Evolutionary conservation across 2,888 invertebrate species (phyloP), one percentile per base, ranked within the genome.

Genomic region (Drosophila lutescens): DNA sequence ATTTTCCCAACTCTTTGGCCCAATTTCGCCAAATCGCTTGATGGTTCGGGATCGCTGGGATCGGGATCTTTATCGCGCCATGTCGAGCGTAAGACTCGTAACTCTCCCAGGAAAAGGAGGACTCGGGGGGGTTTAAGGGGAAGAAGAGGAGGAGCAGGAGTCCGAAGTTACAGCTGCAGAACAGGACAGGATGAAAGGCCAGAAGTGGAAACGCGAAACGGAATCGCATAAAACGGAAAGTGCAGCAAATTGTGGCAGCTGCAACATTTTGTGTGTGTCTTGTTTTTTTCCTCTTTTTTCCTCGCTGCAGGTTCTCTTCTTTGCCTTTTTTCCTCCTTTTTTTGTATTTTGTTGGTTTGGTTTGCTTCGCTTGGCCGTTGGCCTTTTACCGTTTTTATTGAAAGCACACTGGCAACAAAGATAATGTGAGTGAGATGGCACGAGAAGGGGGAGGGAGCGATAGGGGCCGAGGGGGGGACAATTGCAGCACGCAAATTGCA

Each of bases 191-290:
- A 67, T 67, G 70, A 46, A 56, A 60, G 61, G 67, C 46, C 66
- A 74, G 71, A 65, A 84, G 71, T 72, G 69, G 46, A 74, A 74
- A 68, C 71, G 76, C 76, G 71, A 74, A 76, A 65, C 75, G 75
- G 75, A 86, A 73, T 88, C 86, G 83, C 83, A 83, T 84, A 86
- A 87, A 86, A 86, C 85, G 88, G 84, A 89, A 86, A 86, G 88
- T 86, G 89, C 85, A 83, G 83, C 83, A 89, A 86, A 89, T 89
- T 86, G 89, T 88, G 88, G 88, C 85, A 86, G 85, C 85, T 86
- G 85, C 85, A 86, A 89, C 77, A 83, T 75, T 74, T 73, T 72
- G 60, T 59, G 49, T 43, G 40, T 41, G 44, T 23, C 23, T 30
- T 30, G 30, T 30, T 30, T 30, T 44, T 26, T 47, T 26, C 26